phyloP scores from a whole-genome alignment of 2,113 vertebrate species.

The Takifugu flavidus region DNA sequence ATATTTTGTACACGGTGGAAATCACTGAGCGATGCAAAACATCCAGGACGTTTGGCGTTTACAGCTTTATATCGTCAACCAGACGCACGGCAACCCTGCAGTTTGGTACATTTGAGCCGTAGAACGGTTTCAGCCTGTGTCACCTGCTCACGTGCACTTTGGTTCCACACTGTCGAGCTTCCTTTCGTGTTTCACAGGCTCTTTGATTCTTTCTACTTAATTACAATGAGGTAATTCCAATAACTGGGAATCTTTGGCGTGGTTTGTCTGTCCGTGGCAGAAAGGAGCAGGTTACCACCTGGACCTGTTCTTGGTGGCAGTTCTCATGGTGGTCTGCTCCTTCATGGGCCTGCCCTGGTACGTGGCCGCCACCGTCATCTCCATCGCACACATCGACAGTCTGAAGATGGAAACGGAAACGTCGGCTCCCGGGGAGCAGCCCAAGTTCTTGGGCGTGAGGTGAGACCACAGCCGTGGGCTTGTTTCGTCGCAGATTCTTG shows the following conservation, averaged over 20 bases:
- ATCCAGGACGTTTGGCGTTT: too few relatives aligned
- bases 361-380: constrained; percentile 96
- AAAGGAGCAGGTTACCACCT: constrained; percentile 98
- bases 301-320: constrained; percentile 93
- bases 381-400: constrained; percentile 98
- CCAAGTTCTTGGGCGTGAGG: constrained; percentile 97
- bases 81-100: too few relatives aligned
- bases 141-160: too few relatives aligned
- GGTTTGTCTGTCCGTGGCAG: constrained; percentile 65
- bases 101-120: too few relatives aligned
- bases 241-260: too few relatives aligned
- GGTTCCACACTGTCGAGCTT: too few relatives aligned
- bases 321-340: constrained; percentile 90
- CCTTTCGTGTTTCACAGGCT: constrained; percentile 21
- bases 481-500: neutral
- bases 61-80: too few relatives aligned
- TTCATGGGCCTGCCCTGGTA: constrained; percentile 98
- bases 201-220: neutral
- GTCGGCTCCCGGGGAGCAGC: constrained; percentile 94
- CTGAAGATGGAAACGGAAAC: constrained; percentile 99
- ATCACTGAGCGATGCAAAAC: too few relatives aligned
- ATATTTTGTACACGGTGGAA: too few relatives aligned
- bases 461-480: constrained; percentile 44
- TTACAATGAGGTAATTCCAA: too few relatives aligned
- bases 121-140: too few relatives aligned